These are phyloP conservation scores for Lutjanus campechanus DNA, from an alignment of 2,797 vertebrate species.

Conservation along the genomic window DNA sequence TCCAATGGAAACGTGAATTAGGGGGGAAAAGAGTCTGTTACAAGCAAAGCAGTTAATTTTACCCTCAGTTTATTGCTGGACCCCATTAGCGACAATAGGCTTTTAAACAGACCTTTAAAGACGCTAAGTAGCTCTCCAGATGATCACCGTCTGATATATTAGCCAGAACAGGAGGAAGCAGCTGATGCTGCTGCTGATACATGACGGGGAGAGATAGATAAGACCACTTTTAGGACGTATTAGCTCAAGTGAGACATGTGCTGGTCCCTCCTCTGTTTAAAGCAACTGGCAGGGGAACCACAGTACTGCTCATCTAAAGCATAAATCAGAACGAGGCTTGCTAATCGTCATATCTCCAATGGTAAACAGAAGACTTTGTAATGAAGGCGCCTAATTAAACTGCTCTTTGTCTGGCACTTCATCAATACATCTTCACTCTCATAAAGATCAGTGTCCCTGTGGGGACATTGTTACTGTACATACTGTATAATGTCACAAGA, in stretches of 20 bases:
- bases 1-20: conserved; percentile 33
- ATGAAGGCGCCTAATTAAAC: neutral
- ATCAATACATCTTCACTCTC: neutral
- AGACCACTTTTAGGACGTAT: neutral
- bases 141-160: conserved; percentile 64
- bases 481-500: too few species aligned
- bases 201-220: conserved; percentile 18
- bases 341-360: neutral
- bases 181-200: conserved; percentile 41
- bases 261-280: neutral
- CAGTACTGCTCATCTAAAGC: conserved; percentile 1
- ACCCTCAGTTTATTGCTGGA: conserved; percentile 65
- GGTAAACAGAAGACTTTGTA: neutral
- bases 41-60: conserved; percentile 69
- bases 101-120: conserved; percentile 67
- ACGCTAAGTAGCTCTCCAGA: conserved; percentile 64
- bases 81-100: conserved; percentile 69
- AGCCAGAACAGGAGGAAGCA: conserved; percentile 31
- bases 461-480: too few species aligned
- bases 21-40: conserved; percentile 48
- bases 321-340: neutral
- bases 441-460: neutral
- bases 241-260: conserved; percentile 3
- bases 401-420: neutral
- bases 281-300: conserved; percentile 10